These are phyloP conservation scores for Lycocerus yunnanus DNA, from an alignment of 2,888 invertebrate genomes.

Conservation along the genomic window DNA sequence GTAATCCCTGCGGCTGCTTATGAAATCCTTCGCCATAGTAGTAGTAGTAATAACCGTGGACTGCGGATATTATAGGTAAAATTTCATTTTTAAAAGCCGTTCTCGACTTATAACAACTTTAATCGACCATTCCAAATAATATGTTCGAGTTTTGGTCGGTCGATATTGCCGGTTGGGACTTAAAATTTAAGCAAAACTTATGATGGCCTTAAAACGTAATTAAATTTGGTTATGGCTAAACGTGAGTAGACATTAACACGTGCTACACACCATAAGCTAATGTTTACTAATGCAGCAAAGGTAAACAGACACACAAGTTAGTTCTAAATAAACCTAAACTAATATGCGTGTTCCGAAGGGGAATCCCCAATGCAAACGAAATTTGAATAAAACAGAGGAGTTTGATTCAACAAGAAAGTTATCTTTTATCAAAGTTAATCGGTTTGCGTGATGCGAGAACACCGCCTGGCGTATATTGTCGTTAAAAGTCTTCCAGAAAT, in stretches of 20 bases:
- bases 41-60: slow-evolving; percentile 4
- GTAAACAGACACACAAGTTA: neutral
- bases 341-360: neutral
- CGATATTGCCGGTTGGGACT: neutral
- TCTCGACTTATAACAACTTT: neutral
- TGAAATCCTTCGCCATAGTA: slow-evolving; percentile 11
- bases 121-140: neutral
- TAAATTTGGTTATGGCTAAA: neutral
- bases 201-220: neutral
- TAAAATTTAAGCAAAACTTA: neutral
- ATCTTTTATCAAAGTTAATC: neutral
- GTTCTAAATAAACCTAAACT: neutral
- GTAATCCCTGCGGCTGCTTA: slow-evolving; percentile 15
- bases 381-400: neutral
- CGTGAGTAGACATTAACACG: neutral
- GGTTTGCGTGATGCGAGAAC: neutral
- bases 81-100: neutral
- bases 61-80: neutral
- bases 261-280: neutral
- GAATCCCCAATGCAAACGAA: neutral
- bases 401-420: neutral
- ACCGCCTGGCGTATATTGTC: neutral
- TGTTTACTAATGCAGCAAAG: neutral
- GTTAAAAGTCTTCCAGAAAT: neutral
- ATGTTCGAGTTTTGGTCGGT: neutral